These are phyloP conservation scores for Diadromus collaris DNA, from an alignment of 2,888 invertebrate species.

Conservation along the genomic window DNA sequence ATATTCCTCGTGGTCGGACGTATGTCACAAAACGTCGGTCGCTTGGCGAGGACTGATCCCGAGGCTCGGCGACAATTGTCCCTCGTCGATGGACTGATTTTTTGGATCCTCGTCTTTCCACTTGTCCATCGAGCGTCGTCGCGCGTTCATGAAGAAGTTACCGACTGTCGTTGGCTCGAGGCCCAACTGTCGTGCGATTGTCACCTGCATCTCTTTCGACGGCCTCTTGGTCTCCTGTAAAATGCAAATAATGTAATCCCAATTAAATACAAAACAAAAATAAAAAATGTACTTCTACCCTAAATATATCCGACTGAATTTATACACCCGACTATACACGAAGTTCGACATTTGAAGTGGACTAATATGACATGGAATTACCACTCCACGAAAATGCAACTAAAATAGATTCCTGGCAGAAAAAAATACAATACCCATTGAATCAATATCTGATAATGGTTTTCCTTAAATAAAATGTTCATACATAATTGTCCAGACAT, in stretches of 20 bases:
- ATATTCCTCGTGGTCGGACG: constrained; percentile 80
- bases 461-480: neutral
- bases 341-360: neutral
- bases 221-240: constrained; percentile 98
- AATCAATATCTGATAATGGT: neutral
- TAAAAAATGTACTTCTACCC: neutral
- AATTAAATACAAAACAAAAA: neutral
- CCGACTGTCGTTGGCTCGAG: constrained; percentile 99
- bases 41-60: constrained; percentile 79
- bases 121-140: constrained; percentile 98
- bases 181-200: constrained; percentile 98
- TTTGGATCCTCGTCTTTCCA: constrained; percentile 97
- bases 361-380: neutral
- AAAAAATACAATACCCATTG: neutral
- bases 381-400: neutral
- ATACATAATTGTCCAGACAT: neutral
- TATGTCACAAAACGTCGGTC: constrained; percentile 80
- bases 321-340: neutral
- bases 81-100: constrained; percentile 79
- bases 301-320: neutral
- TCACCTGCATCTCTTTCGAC: constrained; percentile 99
- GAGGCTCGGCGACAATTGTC: constrained; percentile 79
- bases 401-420: neutral
- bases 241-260: constrained; percentile 40
- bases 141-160: constrained; percentile 99